A percentile compares a stretch with the other conserved stretches of the same genome.
Evolutionary conservation across 2,113 vertebrate species (phyloP).

Genomic region (Hipposideros armiger): DNA sequence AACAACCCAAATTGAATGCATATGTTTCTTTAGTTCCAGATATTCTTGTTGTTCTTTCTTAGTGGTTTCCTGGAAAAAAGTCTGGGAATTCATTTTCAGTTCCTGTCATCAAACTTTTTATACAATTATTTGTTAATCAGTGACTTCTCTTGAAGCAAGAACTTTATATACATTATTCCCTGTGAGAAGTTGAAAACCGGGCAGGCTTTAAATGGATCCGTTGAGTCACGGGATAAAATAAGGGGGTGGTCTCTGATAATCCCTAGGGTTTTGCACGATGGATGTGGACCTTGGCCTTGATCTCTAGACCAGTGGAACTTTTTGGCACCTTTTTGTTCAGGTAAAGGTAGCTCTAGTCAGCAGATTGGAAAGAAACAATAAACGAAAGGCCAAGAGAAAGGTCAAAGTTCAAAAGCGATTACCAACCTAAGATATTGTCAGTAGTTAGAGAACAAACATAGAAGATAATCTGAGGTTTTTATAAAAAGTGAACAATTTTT

Average conservation of each 20-base stretch:
- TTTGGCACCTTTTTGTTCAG: neutral
- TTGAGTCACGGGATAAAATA: neutral
- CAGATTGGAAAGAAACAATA: neutral
- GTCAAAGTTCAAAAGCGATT: neutral
- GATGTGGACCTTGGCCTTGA: neutral
- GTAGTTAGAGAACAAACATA: neutral
- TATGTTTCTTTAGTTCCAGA: slow-evolving; percentile 77
- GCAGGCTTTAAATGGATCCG: neutral
- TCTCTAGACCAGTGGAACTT: neutral
- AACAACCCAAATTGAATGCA: slow-evolving; percentile 82
- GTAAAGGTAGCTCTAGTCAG: neutral
- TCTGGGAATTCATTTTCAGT: slow-evolving; percentile 72
- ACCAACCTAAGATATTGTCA: neutral
- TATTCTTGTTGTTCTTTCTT: slow-evolving; percentile 74
- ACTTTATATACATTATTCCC: neutral
- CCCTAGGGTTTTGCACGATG: neutral
- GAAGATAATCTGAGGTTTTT: neutral
- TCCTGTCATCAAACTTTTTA: slow-evolving; percentile 79
- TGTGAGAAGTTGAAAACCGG: neutral
- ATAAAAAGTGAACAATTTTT: neutral
- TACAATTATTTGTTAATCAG: slow-evolving; percentile 68
- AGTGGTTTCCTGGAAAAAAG: slow-evolving; percentile 81
- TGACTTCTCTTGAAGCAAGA: slow-evolving; percentile 62
- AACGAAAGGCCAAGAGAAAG: neutral
- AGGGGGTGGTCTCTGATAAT: neutral